Percentiles rank a stretch among this genome's conserved stretches.
Evolutionary conservation across 2,797 vertebrate species (phyloP).

Genomic region (Salarias fasciatus): DNA sequence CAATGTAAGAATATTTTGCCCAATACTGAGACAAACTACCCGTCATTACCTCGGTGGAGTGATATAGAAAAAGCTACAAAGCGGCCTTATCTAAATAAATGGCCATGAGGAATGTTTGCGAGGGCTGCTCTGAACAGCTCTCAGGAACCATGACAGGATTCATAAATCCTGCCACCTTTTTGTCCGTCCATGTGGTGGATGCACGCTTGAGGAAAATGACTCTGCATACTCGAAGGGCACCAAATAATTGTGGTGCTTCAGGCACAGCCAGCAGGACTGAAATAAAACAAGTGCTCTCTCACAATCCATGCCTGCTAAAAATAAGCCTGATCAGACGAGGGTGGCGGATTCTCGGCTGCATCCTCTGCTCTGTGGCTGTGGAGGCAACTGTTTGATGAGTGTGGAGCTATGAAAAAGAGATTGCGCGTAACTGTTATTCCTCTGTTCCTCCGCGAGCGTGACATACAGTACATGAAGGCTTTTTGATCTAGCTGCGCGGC

Average conservation of each 20-base stretch:
- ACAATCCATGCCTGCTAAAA: constrained; percentile 80
- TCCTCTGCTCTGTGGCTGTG: constrained; percentile 64
- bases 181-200: constrained; percentile 72
- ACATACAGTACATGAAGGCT: constrained; percentile 26
- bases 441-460: constrained; percentile 41
- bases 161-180: constrained; percentile 68
- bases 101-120: constrained; percentile 40
- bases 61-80: constrained; percentile 31
- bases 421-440: constrained; percentile 43
- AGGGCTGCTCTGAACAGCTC: constrained; percentile 37
- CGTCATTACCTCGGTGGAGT: constrained; percentile 21
- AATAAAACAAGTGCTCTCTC: constrained; percentile 82
- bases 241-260: constrained; percentile 77
- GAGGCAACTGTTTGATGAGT: constrained; percentile 72
- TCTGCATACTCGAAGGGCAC: constrained; percentile 66
- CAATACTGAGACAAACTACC: constrained; percentile 14
- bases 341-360: constrained; percentile 74
- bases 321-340: constrained; percentile 78
- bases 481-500: constrained; percentile 36
- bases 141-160: constrained; percentile 17
- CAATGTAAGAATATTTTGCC: neutral
- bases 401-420: constrained; percentile 50
- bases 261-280: constrained; percentile 74
- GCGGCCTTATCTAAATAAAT: constrained; percentile 17
- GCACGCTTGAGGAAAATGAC: constrained; percentile 70